These are phyloP conservation scores for Augochlorella aurata DNA, from an alignment of 2,888 invertebrate genomes.

Conservation along the genomic window DNA sequence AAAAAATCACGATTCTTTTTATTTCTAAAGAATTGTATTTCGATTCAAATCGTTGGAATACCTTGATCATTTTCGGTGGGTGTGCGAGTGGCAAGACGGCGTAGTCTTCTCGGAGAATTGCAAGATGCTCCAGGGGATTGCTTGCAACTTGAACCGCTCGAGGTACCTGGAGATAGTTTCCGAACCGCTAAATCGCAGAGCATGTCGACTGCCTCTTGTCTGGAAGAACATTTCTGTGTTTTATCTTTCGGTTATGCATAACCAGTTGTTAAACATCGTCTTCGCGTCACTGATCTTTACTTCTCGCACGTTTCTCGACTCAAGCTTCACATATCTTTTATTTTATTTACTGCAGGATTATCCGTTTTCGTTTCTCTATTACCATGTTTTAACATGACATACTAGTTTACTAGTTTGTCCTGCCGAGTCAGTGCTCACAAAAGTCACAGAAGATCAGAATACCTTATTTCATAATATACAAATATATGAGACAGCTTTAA, in stretches of 20 bases:
- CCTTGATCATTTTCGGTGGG: conserved; percentile 78
- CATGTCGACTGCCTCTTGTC: conserved; percentile 93
- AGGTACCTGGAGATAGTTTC: conserved; percentile 86
- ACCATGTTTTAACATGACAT: no score
- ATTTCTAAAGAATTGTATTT: background rate
- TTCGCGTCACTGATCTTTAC: background rate
- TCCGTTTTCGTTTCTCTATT: no score
- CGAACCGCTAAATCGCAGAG: conserved; percentile 91
- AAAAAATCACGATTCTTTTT: background rate
- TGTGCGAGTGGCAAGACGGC: conserved; percentile 84
- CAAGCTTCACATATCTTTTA: no score
- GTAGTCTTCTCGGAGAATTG: conserved; percentile 85
- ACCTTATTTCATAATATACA: no score
- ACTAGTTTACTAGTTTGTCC: no score
- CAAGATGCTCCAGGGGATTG: conserved; percentile 83
- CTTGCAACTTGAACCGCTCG: conserved; percentile 80
- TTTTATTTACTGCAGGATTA: no score
- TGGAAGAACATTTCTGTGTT: conserved; percentile 68
- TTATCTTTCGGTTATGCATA: background rate
- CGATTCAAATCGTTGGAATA: conserved; percentile 42
- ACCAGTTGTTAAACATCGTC: background rate
- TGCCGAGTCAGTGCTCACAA: no score
- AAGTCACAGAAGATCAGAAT: no score
- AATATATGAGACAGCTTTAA: no score
- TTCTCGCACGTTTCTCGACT: no score